Percentiles rank a stretch among this genome's conserved stretches.
Evolutionary conservation across 1,140 invertebrate species (phyloP).

Genomic region (Ceratina japonica): DNA sequence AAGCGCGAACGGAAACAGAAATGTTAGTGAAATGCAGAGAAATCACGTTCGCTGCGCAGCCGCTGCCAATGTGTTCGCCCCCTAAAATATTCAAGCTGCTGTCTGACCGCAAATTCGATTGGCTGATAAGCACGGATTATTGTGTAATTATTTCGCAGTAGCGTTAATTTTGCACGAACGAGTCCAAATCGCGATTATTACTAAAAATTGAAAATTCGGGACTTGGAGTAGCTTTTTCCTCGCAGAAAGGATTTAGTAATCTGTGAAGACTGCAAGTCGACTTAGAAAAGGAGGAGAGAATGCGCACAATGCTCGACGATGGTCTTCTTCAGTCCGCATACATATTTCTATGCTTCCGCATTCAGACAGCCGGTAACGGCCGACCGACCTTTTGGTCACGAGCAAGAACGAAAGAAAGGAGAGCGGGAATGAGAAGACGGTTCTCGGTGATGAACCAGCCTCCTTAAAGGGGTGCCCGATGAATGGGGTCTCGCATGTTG

Average conservation of each 20-base stretch:
- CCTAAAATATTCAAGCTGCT: too few species aligned
- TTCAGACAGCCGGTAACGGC: constrained; percentile 35
- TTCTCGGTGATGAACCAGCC: constrained; percentile 33
- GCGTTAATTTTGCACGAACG: too few species aligned
- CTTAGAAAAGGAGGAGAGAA: background rate
- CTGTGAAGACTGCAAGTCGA: constrained; percentile 13
- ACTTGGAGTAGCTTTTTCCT: background rate
- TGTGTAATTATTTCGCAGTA: too few species aligned
- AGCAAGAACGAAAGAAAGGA: constrained; percentile 20
- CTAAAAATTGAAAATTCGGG: background rate
- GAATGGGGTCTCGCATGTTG: constrained; percentile 22
- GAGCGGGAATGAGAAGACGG: constrained; percentile 23
- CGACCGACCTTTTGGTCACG: constrained; percentile 38
- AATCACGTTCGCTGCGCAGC: background rate
- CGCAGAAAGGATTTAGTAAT: constrained; percentile 37
- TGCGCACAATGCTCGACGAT: constrained; percentile 31
- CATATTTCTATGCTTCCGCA: constrained; percentile 45
- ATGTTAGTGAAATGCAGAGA: too few species aligned
- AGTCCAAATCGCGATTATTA: background rate
- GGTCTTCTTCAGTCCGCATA: constrained; percentile 37
- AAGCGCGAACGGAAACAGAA: background rate
- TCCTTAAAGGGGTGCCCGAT: constrained; percentile 30
- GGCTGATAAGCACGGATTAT: too few species aligned
- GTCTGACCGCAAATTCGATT: too few species aligned
- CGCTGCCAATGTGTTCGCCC: too few species aligned